Evolutionary conservation across 2,113 vertebrate species (phyloP).

Genomic region (Alexandromys fortis): DNA sequence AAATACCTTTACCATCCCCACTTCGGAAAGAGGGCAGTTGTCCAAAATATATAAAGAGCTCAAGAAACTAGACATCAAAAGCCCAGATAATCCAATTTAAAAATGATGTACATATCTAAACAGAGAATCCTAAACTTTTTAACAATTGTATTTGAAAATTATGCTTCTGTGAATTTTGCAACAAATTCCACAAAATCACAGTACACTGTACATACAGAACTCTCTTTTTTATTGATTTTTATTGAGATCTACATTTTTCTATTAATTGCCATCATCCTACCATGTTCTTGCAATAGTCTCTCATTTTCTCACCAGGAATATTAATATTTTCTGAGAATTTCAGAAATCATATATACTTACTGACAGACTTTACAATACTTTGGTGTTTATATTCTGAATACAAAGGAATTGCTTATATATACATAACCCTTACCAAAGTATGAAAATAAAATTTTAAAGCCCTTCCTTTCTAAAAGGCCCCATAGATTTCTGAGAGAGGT

Average conservation of each 20-base stretch:
- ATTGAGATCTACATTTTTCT: too few relatives aligned
- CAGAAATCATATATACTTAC: neutral
- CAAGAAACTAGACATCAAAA: neutral
- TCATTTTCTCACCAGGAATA: neutral
- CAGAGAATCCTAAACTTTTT: neutral
- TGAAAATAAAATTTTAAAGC: neutral
- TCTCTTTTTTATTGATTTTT: too few relatives aligned
- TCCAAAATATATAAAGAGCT: neutral
- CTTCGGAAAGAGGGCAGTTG: neutral
- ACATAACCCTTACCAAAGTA: too few relatives aligned
- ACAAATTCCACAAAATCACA: too few relatives aligned
- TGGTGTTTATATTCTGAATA: neutral
- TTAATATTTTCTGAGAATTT: neutral
- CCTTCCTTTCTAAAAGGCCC: neutral
- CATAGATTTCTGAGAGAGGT: neutral
- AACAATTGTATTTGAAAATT: neutral
- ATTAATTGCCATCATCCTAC: neutral
- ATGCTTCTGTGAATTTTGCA: neutral
- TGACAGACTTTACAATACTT: neutral
- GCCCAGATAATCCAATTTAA: neutral
- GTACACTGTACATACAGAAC: neutral
- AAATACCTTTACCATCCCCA: neutral
- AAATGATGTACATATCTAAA: neutral
- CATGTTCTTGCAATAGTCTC: neutral
- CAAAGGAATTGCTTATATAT: neutral